Evolutionary conservation across 2,797 vertebrate genomes (phyloP).

Genomic region (Synaphobranchus kaupii): DNA sequence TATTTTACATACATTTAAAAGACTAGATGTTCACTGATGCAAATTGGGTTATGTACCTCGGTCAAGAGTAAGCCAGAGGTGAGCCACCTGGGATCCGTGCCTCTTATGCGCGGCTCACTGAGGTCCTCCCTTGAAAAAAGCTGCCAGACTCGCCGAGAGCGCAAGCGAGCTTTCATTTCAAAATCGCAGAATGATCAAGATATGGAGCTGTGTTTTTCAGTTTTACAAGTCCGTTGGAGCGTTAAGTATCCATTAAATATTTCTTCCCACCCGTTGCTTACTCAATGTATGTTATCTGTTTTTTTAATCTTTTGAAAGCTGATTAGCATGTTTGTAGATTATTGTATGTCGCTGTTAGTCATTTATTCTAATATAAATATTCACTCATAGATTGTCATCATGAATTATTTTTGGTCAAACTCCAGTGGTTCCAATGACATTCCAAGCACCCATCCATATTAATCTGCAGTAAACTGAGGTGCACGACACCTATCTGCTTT

Average conservation of each 20-base stretch:
- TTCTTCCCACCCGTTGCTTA: neutral
- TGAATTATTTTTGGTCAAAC: neutral
- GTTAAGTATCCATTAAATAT: neutral
- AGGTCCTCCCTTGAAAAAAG: neutral
- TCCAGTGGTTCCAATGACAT: constrained; percentile 7
- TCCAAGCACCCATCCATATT: neutral
- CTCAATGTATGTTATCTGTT: neutral
- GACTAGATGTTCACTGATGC: neutral
- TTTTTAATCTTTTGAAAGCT: neutral
- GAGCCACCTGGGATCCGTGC: neutral
- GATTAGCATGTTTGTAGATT: constrained; percentile 9
- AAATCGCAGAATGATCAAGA: no score
- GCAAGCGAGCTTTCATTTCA: neutral
- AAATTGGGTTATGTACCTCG: neutral
- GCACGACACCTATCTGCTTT: neutral
- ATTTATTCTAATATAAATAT: constrained; percentile 2
- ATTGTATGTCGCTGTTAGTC: neutral
- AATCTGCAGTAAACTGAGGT: neutral
- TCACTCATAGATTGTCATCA: neutral
- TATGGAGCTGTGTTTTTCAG: neutral
- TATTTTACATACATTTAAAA: neutral
- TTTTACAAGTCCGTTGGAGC: neutral
- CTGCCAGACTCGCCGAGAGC: neutral
- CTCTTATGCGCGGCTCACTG: neutral
- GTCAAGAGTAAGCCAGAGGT: neutral